Percentiles rank a stretch among this genome's conserved stretches.
Evolutionary conservation across 2,888 invertebrate genomes (phyloP).

Genomic region (Kuschelorhynchus macadamiae): DNA sequence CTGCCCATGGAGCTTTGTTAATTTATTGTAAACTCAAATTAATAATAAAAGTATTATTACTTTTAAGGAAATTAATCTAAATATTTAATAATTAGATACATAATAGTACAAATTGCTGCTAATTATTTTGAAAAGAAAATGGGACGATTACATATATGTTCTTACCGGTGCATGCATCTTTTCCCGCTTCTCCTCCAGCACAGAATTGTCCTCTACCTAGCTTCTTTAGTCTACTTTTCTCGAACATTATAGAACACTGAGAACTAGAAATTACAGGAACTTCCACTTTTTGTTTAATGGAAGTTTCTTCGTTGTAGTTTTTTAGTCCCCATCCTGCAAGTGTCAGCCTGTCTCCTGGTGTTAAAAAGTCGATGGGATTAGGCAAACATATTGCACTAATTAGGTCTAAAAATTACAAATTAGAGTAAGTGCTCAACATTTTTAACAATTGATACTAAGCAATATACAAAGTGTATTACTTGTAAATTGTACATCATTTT

Average conservation of each 20-base stretch:
- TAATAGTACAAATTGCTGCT: too few relatives aligned
- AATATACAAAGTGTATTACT: too few relatives aligned
- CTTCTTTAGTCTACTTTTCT: conserved; percentile 33
- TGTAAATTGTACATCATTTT: conserved; percentile 66
- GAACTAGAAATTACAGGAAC: conserved; percentile 73
- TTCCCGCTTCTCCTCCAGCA: conserved; percentile 67
- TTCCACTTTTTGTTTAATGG: conserved; percentile 75
- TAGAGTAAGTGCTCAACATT: too few relatives aligned
- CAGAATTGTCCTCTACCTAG: conserved; percentile 61
- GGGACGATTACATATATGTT: too few relatives aligned
- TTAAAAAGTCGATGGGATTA: conserved; percentile 53
- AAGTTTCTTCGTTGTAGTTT: conserved; percentile 54
- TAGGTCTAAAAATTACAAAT: conserved; percentile 52
- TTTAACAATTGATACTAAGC: too few relatives aligned
- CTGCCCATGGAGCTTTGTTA: too few relatives aligned
- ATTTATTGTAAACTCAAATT: too few relatives aligned
- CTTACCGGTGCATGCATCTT: conserved; percentile 76
- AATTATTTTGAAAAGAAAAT: too few relatives aligned
- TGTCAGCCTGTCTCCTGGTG: conserved; percentile 58
- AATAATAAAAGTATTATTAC: too few relatives aligned
- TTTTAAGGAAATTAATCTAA: too few relatives aligned
- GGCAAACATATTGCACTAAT: conserved; percentile 65
- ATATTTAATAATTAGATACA: too few relatives aligned
- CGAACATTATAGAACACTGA: conserved; percentile 67
- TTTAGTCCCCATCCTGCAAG: conserved; percentile 67